phyloP scores from a whole-genome alignment of 2,888 invertebrate genomes.

The Harpalus rufipes region DNA sequence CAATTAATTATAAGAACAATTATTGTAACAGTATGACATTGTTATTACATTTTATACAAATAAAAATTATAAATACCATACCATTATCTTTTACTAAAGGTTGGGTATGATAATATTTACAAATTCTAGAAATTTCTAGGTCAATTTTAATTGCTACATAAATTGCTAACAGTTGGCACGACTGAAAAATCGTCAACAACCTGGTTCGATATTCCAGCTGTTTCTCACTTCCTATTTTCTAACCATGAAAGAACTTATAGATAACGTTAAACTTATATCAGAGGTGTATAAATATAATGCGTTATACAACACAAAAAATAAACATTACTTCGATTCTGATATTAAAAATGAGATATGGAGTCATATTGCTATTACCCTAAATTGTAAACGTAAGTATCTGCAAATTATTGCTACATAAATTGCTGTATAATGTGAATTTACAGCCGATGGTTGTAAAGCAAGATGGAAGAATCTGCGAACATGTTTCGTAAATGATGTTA shows the following conservation, averaged over 20 bases:
- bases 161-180: background rate
- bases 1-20: too few species aligned
- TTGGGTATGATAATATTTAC: too few species aligned
- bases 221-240: background rate
- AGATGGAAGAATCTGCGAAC: slow-evolving; percentile 47
- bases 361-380: slow-evolving; percentile 2
- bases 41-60: too few species aligned
- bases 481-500: slow-evolving; percentile 44
- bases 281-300: slow-evolving; percentile 35
- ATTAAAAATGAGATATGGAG: slow-evolving; percentile 31
- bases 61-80: too few species aligned
- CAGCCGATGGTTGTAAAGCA: slow-evolving; percentile 47
- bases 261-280: slow-evolving; percentile 31
- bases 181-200: background rate
- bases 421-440: slow-evolving; percentile 13
- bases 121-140: too few species aligned
- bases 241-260: slow-evolving; percentile 13
- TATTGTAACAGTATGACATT: too few species aligned
- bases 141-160: background rate
- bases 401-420: background rate
- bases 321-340: slow-evolving; percentile 33
- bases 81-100: too few species aligned
- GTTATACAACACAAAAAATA: slow-evolving; percentile 18
- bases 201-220: too few species aligned
- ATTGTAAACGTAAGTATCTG: slow-evolving; percentile 30